phyloP scores from a whole-genome alignment of 30 jellyfish, hydroid and myxozoan species.

The Cassiopea andromeda region DNA sequence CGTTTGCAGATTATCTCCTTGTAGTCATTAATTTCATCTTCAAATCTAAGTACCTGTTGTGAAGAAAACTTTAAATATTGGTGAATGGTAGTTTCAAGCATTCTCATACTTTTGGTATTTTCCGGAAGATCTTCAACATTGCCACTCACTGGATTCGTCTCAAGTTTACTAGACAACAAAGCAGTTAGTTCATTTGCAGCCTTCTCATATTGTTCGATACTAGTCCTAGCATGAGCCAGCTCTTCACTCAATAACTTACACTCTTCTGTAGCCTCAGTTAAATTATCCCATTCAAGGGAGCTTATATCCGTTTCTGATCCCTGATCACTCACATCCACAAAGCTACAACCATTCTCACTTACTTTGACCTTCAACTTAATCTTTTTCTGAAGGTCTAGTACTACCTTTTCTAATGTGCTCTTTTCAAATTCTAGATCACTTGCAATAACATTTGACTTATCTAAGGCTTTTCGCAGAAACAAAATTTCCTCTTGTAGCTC shows the following conservation, averaged over 20 bases:
- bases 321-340: constrained; percentile 48
- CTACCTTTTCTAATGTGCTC: constrained; percentile 75
- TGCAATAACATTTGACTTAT: constrained; percentile 35
- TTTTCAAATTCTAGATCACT: constrained; percentile 76
- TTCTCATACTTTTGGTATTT: neutral
- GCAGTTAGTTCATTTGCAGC: neutral
- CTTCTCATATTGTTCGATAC: neutral
- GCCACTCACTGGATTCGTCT: neutral
- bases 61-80: neutral
- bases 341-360: constrained; percentile 27
- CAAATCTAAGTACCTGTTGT: neutral
- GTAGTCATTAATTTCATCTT: constrained; percentile 4
- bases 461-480: constrained; percentile 31
- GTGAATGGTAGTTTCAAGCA: neutral
- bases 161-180: neutral
- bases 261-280: constrained; percentile 51
- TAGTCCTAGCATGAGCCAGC: constrained; percentile 14
- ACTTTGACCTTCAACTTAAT: constrained; percentile 47
- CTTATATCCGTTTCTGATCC: constrained; percentile 64
- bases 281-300: constrained; percentile 57
- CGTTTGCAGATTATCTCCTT: neutral
- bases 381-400: constrained; percentile 76
- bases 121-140: neutral
- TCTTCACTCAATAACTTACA: constrained; percentile 31
- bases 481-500: constrained; percentile 49